Evolutionary conservation across 35 echinoderm and acorn worm species (phyloP).

Genomic region (Acanthaster planci): DNA sequence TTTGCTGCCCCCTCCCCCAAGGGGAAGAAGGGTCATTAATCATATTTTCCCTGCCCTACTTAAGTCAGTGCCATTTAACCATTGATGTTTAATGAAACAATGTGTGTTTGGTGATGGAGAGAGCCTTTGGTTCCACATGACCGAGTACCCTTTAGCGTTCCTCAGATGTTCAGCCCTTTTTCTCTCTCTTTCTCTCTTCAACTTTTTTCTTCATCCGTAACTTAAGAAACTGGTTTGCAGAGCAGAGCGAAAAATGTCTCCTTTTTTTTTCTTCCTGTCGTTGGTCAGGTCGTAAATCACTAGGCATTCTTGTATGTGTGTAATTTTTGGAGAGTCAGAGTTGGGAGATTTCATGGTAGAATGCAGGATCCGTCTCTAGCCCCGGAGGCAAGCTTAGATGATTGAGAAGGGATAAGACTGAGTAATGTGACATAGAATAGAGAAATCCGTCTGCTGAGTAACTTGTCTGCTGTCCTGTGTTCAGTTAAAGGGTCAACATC

Average conservation of each 20-base stretch:
- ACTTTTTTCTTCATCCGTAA: too few relatives aligned
- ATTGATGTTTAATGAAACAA: slow-evolving; percentile 4
- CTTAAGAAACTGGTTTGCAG: too few relatives aligned
- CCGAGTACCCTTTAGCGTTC: background rate
- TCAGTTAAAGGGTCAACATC: slow-evolving; percentile 6
- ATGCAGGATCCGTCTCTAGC: background rate
- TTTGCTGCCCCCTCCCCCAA: background rate
- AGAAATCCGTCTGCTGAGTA: slow-evolving; percentile 4
- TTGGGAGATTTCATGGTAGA: background rate
- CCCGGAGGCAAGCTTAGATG: background rate
- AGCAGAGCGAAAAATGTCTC: background rate
- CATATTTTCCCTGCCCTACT: slow-evolving; percentile 2
- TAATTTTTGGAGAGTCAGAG: background rate
- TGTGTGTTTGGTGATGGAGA: background rate
- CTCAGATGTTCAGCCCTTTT: background rate
- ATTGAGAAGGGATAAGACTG: background rate
- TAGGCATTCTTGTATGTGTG: slow-evolving; percentile 22
- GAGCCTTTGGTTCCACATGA: slow-evolving; percentile 17
- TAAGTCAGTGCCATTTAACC: slow-evolving; percentile 8
- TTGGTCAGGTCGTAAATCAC: slow-evolving; percentile 16
- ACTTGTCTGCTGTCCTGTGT: background rate
- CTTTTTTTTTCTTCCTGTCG: background rate
- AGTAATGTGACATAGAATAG: background rate
- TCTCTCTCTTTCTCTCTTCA: background rate
- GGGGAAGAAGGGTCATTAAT: slow-evolving; percentile 17